Base-by-base conservation (phyloP, 2,797 vertebrate species). In the Aeoliscus strigatus region DNA sequence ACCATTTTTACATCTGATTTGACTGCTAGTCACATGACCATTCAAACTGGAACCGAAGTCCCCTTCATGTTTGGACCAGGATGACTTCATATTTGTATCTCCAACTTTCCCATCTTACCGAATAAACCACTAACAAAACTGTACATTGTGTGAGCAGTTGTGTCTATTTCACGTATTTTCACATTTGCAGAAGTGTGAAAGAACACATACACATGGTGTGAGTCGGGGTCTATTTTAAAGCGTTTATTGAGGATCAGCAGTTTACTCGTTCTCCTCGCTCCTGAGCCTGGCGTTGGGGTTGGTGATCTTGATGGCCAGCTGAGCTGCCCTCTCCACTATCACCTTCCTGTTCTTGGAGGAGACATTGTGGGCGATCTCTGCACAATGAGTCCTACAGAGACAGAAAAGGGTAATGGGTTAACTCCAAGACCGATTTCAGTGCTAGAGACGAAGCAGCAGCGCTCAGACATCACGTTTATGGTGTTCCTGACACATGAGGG, bases 311-410 rank as follows among this genome's bases (percentile, higher is more conserved):
- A 99, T 93, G 63, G 96, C 96, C 18, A 99, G 86, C 82, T 98
- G 96, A 17, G 96, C 94, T 0, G 96, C 96, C 61, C 96, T 84
- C 81, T 99, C 96, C 69, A 98, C 95, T 0, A 99, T 99, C 39
- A 93, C 24, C 77, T 99, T 99, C 69, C 95, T 91, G 88, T 98
- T 99, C 87, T 98, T 98, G 1, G 96, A 99, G 35, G 96, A 99
- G 28, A 99, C 94, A 0, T 98, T 98, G 87, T 98, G 96, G 65
- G 96, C 96, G 0, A 99, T 99, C 80, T 98, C 96, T 6, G 96
- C 96, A 7, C 95, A 98, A 72, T 92, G 92, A 0, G 93, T 94
- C 86, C 96, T 99, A 39, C 11, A 1, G 8, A 60, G 4, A 15
- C 0, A 38, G n/a, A 7, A 7, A 9, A n/a, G n/a, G n/a, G n/a